phyloP scores from a whole-genome alignment of 2,113 vertebrate species.

The Holacanthus passer region DNA sequence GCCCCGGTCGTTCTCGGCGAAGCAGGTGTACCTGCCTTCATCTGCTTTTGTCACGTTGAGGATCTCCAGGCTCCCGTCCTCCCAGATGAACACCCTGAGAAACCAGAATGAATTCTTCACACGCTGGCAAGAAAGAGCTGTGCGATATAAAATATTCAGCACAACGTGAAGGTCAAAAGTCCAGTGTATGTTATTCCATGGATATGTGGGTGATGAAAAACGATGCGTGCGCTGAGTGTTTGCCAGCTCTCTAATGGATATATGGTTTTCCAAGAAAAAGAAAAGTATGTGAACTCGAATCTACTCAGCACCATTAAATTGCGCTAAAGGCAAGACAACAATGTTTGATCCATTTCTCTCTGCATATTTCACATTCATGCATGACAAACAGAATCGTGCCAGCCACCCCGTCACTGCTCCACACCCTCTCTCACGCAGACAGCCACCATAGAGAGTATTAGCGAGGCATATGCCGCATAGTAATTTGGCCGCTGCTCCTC shows the following conservation, averaged over 20 bases:
- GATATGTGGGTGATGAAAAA: constrained; percentile 50
- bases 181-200: constrained; percentile 22
- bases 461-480: constrained; percentile 58
- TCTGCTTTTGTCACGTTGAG: constrained; percentile 91
- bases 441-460: constrained; percentile 38
- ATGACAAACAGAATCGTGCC: constrained; percentile 41
- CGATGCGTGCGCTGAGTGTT: constrained; percentile 30
- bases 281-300: constrained; percentile 13
- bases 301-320: constrained; percentile 24
- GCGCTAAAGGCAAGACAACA: constrained; percentile 3
- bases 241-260: constrained; percentile 6
- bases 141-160: constrained; percentile 47
- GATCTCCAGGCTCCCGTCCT: constrained; percentile 96
- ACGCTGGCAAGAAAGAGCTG: constrained; percentile 16
- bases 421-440: constrained; percentile 34
- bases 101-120: constrained; percentile 27
- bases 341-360: constrained; percentile 41
- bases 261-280: neutral
- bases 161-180: constrained; percentile 58
- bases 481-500: constrained; percentile 52
- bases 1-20: constrained; percentile 93
- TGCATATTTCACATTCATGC: constrained; percentile 58
- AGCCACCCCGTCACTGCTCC: constrained; percentile 36
- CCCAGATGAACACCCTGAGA: constrained; percentile 91
- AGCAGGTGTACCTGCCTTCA: constrained; percentile 94